A percentile compares a stretch with the other conserved stretches of the same genome.
These are phyloP conservation scores for Sarcophaga bullata DNA, from an alignment of 1,140 invertebrate species.

Conservation along the genomic window DNA sequence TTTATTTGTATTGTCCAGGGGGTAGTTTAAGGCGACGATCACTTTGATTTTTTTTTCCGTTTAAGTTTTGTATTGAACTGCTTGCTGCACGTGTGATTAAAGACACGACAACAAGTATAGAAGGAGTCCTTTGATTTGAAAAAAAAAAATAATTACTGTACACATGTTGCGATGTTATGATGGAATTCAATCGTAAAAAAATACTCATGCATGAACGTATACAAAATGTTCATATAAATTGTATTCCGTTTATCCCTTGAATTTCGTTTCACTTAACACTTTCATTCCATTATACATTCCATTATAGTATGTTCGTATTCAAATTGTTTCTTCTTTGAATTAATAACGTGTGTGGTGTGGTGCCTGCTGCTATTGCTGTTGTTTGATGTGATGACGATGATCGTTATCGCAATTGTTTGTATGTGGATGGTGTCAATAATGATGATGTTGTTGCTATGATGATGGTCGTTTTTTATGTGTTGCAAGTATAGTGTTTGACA, in stretches of 20 bases:
- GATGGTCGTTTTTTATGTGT: neutral
- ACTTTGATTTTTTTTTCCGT: neutral
- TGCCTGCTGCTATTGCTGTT: neutral
- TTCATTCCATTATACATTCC: neutral
- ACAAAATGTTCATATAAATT: neutral
- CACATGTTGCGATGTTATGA: neutral
- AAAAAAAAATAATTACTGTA: neutral
- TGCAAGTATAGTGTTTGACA: slow-evolving; percentile 10
- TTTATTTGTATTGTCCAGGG: slow-evolving; percentile 8
- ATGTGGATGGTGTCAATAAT: neutral
- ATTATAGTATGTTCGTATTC: neutral
- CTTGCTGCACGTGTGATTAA: slow-evolving; percentile 13
- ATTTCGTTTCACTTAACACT: neutral
- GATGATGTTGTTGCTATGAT: neutral
- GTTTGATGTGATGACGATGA: neutral
- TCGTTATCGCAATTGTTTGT: neutral
- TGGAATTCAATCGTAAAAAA: neutral
- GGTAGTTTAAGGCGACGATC: neutral
- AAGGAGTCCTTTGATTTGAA: neutral
- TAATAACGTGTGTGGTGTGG: neutral
- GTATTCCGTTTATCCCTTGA: neutral
- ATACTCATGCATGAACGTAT: neutral
- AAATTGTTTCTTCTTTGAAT: slow-evolving; percentile 19
- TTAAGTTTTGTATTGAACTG: neutral
- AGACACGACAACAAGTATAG: neutral